Percentiles rank a stretch among this genome's conserved stretches.
Conservation (phyloP, 1,140 invertebrate genomes). For the Chironomus striatipennis region DNA sequence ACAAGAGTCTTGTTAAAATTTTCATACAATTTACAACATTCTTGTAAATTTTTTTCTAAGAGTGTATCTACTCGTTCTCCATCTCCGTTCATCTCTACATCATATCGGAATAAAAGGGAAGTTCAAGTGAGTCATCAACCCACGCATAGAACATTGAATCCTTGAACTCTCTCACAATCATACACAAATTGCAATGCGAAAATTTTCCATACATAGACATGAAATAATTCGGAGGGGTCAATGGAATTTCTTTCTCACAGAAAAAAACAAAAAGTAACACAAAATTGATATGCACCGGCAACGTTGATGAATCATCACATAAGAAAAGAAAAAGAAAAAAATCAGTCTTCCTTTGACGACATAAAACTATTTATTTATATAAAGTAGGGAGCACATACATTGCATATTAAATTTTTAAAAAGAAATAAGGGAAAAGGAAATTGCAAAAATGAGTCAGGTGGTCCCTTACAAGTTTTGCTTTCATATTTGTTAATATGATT, state of each 20-base stretch:
- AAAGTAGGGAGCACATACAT: not conserved
- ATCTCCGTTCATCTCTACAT: no score
- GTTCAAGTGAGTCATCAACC: not conserved
- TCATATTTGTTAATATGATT: no score
- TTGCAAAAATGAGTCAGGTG: not conserved
- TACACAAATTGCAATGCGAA: not conserved
- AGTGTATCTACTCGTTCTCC: no score
- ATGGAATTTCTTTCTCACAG: not conserved
- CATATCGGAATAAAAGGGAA: no score
- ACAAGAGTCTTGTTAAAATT: no score
- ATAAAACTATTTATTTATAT: not conserved
- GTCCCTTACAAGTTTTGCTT: not conserved
- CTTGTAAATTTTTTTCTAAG: no score
- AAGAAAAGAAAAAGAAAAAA: no score
- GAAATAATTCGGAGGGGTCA: not conserved
- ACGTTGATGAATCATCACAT: not conserved
- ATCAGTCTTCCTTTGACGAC: not conserved
- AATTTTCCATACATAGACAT: not conserved
- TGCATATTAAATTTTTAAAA: not conserved
- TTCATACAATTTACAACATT: no score
- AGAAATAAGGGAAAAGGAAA: not conserved
- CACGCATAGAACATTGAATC: not conserved
- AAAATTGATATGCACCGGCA: not conserved
- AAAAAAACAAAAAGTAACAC: not conserved
- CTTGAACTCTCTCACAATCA: not conserved